These are phyloP conservation scores for Simalia tracyae DNA, from an alignment of 2,797 vertebrate species.

Conservation along the genomic window DNA sequence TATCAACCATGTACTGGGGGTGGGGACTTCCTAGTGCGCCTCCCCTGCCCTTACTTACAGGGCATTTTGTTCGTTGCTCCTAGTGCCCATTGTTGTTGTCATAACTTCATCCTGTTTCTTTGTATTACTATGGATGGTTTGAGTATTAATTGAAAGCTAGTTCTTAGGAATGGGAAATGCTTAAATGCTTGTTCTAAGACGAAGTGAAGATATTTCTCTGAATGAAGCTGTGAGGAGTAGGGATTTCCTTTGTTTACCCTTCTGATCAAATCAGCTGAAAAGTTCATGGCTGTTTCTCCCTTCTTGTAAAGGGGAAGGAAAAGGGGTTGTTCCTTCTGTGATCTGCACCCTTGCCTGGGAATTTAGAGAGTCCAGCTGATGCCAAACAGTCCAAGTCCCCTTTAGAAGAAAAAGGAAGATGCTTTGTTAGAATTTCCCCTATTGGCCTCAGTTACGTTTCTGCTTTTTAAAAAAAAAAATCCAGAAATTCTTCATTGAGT, in stretches of 20 bases:
- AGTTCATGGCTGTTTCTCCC: not conserved
- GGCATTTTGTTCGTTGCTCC: not conserved
- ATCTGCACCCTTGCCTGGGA: not conserved
- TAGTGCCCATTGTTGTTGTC: not conserved
- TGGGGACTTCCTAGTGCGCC: not conserved
- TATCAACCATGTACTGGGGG: not conserved
- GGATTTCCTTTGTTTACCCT: constrained; percentile 29
- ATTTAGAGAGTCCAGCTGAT: not conserved
- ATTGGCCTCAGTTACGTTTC: not conserved
- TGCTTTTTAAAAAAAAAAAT: not conserved
- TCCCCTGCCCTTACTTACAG: not conserved
- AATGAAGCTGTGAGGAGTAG: constrained; percentile 1
- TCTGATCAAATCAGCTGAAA: not conserved
- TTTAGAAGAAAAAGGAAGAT: not conserved
- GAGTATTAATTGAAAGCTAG: constrained; percentile 5
- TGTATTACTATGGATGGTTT: not conserved
- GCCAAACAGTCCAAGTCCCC: not conserved
- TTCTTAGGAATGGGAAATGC: not conserved
- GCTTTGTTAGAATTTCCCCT: constrained; percentile 10
- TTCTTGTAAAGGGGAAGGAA: not conserved
- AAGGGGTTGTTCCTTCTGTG: not conserved
- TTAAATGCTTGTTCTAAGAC: constrained; percentile 11
- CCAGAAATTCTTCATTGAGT: not conserved
- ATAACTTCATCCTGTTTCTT: too few relatives aligned
- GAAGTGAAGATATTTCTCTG: not conserved